A percentile compares a stretch with the other conserved stretches of the same genome.
Evolutionary conservation across 2,113 vertebrate genomes (phyloP).

Genomic region (Meleagris gallopavo): DNA sequence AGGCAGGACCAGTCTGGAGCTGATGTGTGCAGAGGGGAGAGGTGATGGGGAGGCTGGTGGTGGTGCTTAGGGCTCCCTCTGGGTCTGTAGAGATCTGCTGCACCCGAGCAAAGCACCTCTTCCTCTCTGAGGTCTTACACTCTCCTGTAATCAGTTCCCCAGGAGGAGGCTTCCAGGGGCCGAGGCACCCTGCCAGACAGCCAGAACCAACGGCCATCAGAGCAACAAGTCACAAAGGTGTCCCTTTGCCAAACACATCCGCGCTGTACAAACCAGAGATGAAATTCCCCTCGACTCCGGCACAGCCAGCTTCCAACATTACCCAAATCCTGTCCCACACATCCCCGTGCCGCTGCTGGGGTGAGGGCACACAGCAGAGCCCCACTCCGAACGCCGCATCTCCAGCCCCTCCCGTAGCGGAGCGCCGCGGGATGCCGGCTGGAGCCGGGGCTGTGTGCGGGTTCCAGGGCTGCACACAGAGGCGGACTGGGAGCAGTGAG

Average conservation of each 20-base stretch:
- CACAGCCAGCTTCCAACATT: accelerated
- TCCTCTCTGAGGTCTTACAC: neutral
- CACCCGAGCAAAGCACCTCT: accelerated
- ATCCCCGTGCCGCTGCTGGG: accelerated
- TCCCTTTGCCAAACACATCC: accelerated
- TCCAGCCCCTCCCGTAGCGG: neutral
- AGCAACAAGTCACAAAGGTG: neutral
- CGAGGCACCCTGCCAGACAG: neutral
- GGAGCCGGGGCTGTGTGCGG: neutral
- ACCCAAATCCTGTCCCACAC: neutral
- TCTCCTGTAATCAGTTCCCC: neutral
- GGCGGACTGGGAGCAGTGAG: too few relatives aligned
- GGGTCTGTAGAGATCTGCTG: neutral
- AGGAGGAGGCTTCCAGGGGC: neutral
- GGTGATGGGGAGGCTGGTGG: neutral
- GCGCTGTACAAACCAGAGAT: accelerated
- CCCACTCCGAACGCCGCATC: neutral
- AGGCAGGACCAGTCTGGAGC: neutral
- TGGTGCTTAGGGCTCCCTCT: neutral
- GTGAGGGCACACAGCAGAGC: neutral
- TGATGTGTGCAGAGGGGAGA: neutral
- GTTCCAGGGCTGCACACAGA: neutral
- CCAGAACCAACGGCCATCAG: accelerated
- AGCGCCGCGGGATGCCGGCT: neutral
- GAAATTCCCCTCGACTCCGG: accelerated